Evolutionary conservation across 2,888 invertebrate species (phyloP), one percentile per base, ranked within the genome.

Genomic region (Halocaridina rubra): DNA sequence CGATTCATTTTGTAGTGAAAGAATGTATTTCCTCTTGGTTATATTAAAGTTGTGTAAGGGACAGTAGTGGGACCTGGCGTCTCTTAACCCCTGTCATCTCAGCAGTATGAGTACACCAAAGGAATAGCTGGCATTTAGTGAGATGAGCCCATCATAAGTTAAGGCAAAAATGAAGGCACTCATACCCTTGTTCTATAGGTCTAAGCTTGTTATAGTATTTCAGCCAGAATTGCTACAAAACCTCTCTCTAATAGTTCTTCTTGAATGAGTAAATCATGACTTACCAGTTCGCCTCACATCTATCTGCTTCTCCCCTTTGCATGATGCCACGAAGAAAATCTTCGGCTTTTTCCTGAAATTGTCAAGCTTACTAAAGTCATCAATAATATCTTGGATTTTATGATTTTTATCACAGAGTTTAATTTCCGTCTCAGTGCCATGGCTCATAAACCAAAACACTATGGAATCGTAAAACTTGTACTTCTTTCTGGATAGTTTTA

Each of bases 311-410:
- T 13, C n/a, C 5, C 81, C 81, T 64, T 64, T 72, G 22, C 81
- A 81, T 0, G 74, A 64, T n/a, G 74, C 46, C 81, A 81, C 74
- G 74, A 81, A 81, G 29, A 81, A 81, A n/a, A 81, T 29, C n/a
- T 81, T 81, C 33, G 81, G 81, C 22, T 81, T 81, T 27, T 74
- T 81, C 27, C 74, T 57, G 61, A 81, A 74, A 33, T 33, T 75
- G 27, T 33, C 19, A 27, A 81, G 5, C 24, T 22, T 74, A 10
- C 74, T 74, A n/a, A 81, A 81, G 1, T 0, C 13, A 4, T 81
- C 19, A 29, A 81, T 75, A 29, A 75, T 19, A 4, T n/a, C 19
- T 8, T 64, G 3, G 10, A 46, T 39, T 16, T 64, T 7, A 3
- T 22, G 10, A 16, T 2, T 7, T 8, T n/a, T n/a, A n/a, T 30